Evolutionary conservation across 2,888 invertebrate species (phyloP), one percentile per base, ranked within the genome.

Genomic region (Galeruca laticollis): DNA sequence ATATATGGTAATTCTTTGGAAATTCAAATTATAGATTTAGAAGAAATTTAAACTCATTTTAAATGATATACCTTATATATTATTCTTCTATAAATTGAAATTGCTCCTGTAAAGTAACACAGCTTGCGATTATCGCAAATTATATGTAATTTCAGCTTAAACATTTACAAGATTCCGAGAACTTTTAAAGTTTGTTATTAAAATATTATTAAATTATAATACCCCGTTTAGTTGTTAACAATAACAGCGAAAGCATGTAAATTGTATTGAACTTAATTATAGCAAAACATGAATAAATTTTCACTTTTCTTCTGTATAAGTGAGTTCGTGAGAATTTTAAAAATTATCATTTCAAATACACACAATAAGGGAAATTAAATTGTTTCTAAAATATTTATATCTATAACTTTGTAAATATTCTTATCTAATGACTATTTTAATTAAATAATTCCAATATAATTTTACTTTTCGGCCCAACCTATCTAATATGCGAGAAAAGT

Each of bases 191-290:
- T 21, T n/a, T n/a, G n/a, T n/a, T n/a, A n/a, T n/a, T n/a, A n/a
- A n/a, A n/a, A n/a, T 21, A n/a, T 51, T 21, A 51, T 51, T 21
- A 51, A 51, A 51, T 20, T 51, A 51, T 51, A 51, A 51, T 51
- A 9, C 21, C 21, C 51, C 20, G 51, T 20, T 51, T 0, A 20
- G 21, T 51, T 21, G 51, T 51, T 10, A 51, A 51, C 51, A 51
- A 51, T 51, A 51, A 21, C 51, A 51, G 51, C 21, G 51, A 51
- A 51, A 51, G 51, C 51, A 51, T 51, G 51, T 51, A 51, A 51
- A 51, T 51, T 21, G 11, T 51, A 51, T 13, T 20, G 9, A 9
- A 5, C 11, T 5, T 51, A 20, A 51, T 51, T 21, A 21, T 51
- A 10, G 51, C 21, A n/a, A 21, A 51, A 20, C 21, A 51, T 9